Evolutionary conservation across 2,888 invertebrate genomes (phyloP), one percentile per base, ranked within the genome.

Genomic region (Ernsta delagoae): DNA sequence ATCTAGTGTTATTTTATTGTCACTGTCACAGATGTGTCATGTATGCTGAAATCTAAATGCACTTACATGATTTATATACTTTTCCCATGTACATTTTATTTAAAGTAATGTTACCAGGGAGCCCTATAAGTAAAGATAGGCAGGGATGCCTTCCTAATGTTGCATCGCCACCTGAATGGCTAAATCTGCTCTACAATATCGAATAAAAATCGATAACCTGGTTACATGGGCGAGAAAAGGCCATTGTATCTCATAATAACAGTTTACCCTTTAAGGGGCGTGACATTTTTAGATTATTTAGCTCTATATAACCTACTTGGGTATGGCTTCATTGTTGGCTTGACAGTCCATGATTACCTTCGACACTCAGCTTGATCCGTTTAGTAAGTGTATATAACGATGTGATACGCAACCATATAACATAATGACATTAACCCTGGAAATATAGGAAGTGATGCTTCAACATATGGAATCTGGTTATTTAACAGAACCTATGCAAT

Each of bases 211-310:
- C 48, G 12, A 48, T 48, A 12, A 48, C 6, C 48, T 12, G 9
- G 2, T 12, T 6, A 12, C 45, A 12, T 12, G 12, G 12, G 48
- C 31, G 12, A 54, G 9, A 54, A 54, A 31, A 54, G 53, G 53
- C 53, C 31, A 4, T 54, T 9, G 53, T 48, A 48, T 48, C 12
- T 48, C 16, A 4, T 53, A 53, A 12, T 24, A 16, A 16, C n/a
- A 50, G 12, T 16, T 53, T 53, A 53, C 53, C 53, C 53, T 53
- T 53, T 53, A 53, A 24, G 24, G 53, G 24, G 5, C 53, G 24
- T 53, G 53, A 12, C 54, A 24, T 54, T 54, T 54, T 54, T 48
- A 12, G 48, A 48, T 48, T 6, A 6, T 48, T 12, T 12, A 12
- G 48, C 48, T 48, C 12, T 48, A 48, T 2, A 48, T 48, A n/a